phyloP scores from a whole-genome alignment of 2,797 vertebrate genomes.

The Corythornis leucogaster region DNA sequence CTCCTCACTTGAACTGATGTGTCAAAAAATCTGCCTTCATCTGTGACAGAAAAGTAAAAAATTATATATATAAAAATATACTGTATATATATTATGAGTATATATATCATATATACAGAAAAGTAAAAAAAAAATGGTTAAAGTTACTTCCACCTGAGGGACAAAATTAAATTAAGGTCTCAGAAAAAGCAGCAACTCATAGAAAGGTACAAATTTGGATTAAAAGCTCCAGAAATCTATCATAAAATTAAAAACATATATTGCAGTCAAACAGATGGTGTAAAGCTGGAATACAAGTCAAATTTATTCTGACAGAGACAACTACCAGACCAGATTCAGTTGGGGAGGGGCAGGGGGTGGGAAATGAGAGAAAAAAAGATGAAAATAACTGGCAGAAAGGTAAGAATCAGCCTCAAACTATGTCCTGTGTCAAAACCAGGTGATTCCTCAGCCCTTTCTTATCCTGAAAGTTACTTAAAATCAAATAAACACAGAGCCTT shows the following conservation, averaged over 20 bases:
- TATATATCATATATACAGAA: not conserved
- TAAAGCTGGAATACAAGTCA: not conserved
- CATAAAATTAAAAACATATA: slow-evolving; percentile 8
- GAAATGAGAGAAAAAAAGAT: not conserved
- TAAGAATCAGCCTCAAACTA: not conserved
- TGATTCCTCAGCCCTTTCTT: not conserved
- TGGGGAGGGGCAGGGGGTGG: no score
- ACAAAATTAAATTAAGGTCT: not conserved
- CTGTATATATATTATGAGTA: no score
- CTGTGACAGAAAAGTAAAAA: not conserved
- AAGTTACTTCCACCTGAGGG: not conserved
- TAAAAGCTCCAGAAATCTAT: slow-evolving; percentile 40
- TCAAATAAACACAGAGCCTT: not conserved
- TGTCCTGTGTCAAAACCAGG: no score
- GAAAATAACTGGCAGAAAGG: not conserved
- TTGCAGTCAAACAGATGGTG: slow-evolving; percentile 34
- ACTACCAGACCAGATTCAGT: slow-evolving; percentile 31
- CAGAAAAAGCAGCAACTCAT: not conserved
- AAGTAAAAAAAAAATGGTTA: not conserved
- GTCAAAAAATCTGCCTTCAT: not conserved
- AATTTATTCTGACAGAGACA: slow-evolving; percentile 42
- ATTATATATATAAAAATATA: not conserved
- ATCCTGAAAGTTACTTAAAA: not conserved
- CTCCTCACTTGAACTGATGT: not conserved
- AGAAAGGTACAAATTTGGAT: slow-evolving; percentile 21